Conservation (phyloP, 1,140 invertebrate genomes). For the Stegodyphus mimosarum region DNA sequence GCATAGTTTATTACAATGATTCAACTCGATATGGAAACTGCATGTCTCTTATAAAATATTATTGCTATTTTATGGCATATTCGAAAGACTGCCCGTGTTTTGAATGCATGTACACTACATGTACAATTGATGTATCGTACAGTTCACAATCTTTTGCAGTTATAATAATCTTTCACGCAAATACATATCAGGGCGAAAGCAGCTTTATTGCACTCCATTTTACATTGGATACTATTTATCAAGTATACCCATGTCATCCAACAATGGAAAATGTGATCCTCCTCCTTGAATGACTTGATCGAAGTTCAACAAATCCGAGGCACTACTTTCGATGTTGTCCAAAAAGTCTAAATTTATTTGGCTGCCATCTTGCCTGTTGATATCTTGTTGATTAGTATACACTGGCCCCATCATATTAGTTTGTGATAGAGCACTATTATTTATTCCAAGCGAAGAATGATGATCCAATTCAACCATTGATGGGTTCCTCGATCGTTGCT, state of each 20-base stretch:
- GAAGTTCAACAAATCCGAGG: constrained; percentile 58
- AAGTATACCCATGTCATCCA: constrained; percentile 51
- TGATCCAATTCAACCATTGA: background rate
- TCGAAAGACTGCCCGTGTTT: no score
- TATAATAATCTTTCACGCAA: no score
- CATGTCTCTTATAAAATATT: no score
- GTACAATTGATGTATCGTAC: no score
- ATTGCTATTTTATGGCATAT: no score
- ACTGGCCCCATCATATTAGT: constrained; percentile 7
- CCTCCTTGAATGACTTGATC: constrained; percentile 48
- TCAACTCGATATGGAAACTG: no score
- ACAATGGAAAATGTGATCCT: constrained; percentile 31
- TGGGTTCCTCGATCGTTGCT: constrained; percentile 16
- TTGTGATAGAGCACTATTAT: constrained; percentile 5
- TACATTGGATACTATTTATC: constrained; percentile 17
- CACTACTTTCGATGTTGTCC: constrained; percentile 58
- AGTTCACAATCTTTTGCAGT: no score
- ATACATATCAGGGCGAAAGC: no score
- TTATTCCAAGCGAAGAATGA: constrained; percentile 12
- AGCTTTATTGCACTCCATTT: no score
- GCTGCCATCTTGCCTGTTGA: constrained; percentile 29
- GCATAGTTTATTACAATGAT: no score
- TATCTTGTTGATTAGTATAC: constrained; percentile 33
- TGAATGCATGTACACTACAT: no score
- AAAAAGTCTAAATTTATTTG: constrained; percentile 60